Evolutionary conservation across 2,888 invertebrate genomes (phyloP).

Genomic region (Drosophila rubida): DNA sequence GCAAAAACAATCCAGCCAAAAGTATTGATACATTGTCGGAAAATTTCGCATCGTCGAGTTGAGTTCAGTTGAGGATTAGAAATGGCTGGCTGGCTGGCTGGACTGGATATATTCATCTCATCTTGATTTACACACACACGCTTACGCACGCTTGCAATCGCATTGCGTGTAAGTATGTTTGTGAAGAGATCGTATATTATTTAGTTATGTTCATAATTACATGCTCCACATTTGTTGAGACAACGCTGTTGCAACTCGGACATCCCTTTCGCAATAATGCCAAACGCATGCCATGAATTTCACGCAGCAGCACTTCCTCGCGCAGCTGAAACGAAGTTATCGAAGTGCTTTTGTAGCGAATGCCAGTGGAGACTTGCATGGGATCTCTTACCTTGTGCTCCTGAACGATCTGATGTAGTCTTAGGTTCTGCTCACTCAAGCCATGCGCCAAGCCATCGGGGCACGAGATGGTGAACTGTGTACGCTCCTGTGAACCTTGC

Average conservation of each 20-base stretch:
- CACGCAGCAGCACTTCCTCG: constrained; percentile 91
- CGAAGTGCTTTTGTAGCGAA: neutral
- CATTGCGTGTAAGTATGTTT: constrained; percentile 12
- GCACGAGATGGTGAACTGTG: constrained; percentile 83
- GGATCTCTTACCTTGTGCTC: constrained; percentile 89
- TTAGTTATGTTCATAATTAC: constrained; percentile 75
- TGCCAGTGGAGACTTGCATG: too few species aligned
- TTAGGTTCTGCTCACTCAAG: constrained; percentile 85
- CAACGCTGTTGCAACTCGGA: constrained; percentile 88
- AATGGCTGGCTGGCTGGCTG: constrained; percentile 38
- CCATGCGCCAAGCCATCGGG: constrained; percentile 85
- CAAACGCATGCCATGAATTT: constrained; percentile 91
- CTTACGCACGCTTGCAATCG: neutral
- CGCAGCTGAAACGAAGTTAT: constrained; percentile 87
- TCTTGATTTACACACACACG: constrained; percentile 19
- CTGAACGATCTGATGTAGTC: constrained; percentile 92
- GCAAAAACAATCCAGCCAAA: constrained; percentile 46
- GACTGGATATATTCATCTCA: constrained; percentile 48
- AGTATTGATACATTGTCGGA: constrained; percentile 15
- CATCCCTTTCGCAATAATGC: constrained; percentile 88
- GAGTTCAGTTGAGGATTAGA: constrained; percentile 6
- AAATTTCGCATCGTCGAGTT: constrained; percentile 3
- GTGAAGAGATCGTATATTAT: neutral
- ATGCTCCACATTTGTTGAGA: constrained; percentile 83
- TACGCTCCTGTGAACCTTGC: constrained; percentile 84